A percentile compares a stretch with the other conserved stretches of the same genome.
Evolutionary conservation across 2,113 vertebrate genomes (phyloP).

Genomic region (Mystacornis crossleyi): DNA sequence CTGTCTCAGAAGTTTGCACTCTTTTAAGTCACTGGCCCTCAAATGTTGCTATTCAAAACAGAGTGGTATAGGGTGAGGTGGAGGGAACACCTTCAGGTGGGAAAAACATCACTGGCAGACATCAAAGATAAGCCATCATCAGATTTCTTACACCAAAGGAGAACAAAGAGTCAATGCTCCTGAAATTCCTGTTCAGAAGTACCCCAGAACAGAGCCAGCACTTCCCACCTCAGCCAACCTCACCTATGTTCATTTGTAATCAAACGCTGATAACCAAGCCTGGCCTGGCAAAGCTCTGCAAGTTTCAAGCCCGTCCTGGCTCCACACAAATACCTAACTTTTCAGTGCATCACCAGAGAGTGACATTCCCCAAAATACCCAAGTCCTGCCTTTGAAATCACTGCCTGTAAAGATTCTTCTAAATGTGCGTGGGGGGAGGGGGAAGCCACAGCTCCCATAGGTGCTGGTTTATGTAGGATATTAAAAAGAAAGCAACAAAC

Average conservation of each 20-base stretch:
- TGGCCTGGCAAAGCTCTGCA: neutral
- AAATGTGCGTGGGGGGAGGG: rapidly evolving
- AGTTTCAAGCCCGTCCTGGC: neutral
- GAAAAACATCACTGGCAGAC: conserved; percentile 44
- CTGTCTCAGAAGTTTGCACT: neutral
- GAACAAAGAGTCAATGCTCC: conserved; percentile 43
- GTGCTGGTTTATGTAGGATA: neutral
- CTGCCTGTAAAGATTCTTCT: neutral
- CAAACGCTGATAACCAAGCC: conserved; percentile 27
- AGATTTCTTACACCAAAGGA: conserved; percentile 32
- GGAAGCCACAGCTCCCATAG: neutral
- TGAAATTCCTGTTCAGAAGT: conserved; percentile 54
- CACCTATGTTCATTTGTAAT: conserved; percentile 45
- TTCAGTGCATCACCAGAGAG: neutral
- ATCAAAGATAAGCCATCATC: conserved; percentile 51
- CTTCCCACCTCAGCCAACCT: conserved; percentile 42
- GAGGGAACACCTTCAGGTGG: conserved; percentile 38
- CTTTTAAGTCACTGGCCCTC: neutral
- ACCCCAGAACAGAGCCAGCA: conserved; percentile 37
- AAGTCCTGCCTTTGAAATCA: neutral
- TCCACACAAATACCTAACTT: neutral
- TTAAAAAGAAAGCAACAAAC: neutral
- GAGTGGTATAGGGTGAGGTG: neutral
- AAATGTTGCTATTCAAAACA: conserved; percentile 17
- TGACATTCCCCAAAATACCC: neutral